Evolutionary conservation across 2,888 invertebrate genomes (phyloP).

Genomic region (Tolmerus cingulatus): DNA sequence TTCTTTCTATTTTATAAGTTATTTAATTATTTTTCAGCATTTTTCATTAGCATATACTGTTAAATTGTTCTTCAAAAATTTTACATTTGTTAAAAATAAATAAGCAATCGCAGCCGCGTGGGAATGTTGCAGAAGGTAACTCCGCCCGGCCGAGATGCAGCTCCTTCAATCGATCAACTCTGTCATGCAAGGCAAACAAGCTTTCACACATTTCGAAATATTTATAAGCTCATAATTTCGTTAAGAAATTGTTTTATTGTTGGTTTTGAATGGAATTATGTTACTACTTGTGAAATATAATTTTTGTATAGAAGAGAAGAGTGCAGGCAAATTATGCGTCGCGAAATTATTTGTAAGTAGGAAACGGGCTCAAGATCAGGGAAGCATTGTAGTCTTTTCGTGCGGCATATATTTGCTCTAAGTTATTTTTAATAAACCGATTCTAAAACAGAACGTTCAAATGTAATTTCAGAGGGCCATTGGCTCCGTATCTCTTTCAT

Average conservation of each 20-base stretch:
- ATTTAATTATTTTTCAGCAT: constrained; percentile 10
- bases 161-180: not conserved
- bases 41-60: not conserved
- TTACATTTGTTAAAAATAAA: constrained; percentile 3
- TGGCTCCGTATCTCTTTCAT: not conserved
- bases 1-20: constrained; percentile 4
- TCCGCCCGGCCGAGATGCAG: not conserved
- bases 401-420: not conserved
- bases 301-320: constrained; percentile 3
- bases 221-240: not conserved
- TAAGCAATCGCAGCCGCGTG: not conserved
- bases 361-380: constrained; percentile 7
- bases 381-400: constrained; percentile 12
- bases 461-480: not conserved
- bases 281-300: constrained; percentile 25
- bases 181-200: not conserved
- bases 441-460: constrained; percentile 21
- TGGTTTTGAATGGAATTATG: constrained; percentile 22
- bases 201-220: constrained; percentile 6
- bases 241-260: constrained; percentile 32
- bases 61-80: not conserved
- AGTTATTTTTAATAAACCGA: constrained; percentile 17
- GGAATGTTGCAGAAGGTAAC: not conserved
- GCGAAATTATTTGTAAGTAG: constrained; percentile 23
- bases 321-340: not conserved